Evolutionary conservation across 1,140 invertebrate species (phyloP), one percentile per base, ranked within the genome.

Genomic region (Propsilocerus akamusi): DNA sequence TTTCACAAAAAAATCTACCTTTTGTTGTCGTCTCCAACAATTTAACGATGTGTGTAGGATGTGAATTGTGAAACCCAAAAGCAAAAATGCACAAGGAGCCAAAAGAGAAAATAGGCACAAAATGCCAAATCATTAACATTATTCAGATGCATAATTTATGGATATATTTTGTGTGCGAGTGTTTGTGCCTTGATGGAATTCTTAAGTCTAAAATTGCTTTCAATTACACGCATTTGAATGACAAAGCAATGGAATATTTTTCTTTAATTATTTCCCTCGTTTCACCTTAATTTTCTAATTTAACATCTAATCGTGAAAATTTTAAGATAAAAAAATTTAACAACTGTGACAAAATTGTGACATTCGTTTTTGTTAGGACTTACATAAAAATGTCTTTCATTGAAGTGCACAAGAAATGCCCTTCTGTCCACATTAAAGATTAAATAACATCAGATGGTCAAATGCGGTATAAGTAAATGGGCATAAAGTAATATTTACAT

Each of bases 71-170:
- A 41, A 41, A 41, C 34, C 34, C 22, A 14, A 20, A 17, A 5
- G 34, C 12, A 17, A 20, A 41, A 17, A 41, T 20, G 4, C 8
- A 17, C 6, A 37, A 37, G 32, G 20, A 37, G 32, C 17, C 17
- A 20, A 41, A 41, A 10, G 22, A 41, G 17, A 41, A 14, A 17
- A 14, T 20, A 0, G 22, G 14, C 5, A 41, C 17, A 41, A 41
- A 41, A 41, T 41, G 34, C 34, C 34, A 41, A 41, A 41, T 41
- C 34, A 41, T 41, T 41, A 41, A 41, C 22, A 20, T 41, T 41
- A 41, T 41, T 41, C 22, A 41, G 34, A 41, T 41, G 34, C 34
- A 41, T 41, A 41, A 41, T 41, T 41, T 41, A 41, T 41, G 34
- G 34, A 41, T 17, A 41, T 30, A n/a, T 30, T 30, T n/a, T 30